These are phyloP conservation scores for Calvadosia cruxmelitensis DNA, from an alignment of 30 jellyfish, hydroid and myxozoan species.

Conservation along the genomic window DNA sequence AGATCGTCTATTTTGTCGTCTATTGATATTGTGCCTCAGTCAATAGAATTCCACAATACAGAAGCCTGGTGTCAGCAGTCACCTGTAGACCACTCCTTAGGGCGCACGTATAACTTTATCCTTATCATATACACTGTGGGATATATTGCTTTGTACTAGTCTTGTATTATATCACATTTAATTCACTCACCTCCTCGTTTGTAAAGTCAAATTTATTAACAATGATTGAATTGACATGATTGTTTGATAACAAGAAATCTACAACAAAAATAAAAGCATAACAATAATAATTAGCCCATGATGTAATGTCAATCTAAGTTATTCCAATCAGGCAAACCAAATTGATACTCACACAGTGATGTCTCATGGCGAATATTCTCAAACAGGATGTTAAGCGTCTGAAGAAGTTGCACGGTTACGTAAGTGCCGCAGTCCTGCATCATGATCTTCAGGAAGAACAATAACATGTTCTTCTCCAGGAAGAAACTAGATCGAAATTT, in stretches of 20 bases:
- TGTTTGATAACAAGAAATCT: conserved; percentile 85
- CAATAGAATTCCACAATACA: too few relatives aligned
- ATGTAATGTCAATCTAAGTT: too few relatives aligned
- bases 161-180: too few relatives aligned
- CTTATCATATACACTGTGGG: too few relatives aligned
- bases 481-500: too few relatives aligned
- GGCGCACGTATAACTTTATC: too few relatives aligned
- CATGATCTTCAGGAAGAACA: conserved; percentile 80
- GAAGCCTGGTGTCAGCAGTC: too few relatives aligned
- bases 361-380: conserved; percentile 82
- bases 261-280: conserved; percentile 2
- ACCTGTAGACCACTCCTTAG: too few relatives aligned
- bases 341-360: conserved; percentile 44
- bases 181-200: conserved; percentile 58
- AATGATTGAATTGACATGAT: conserved; percentile 87
- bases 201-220: conserved; percentile 79
- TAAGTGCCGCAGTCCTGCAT: conserved; percentile 87
- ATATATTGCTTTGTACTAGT: too few relatives aligned
- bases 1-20: too few relatives aligned
- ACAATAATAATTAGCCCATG: too few relatives aligned
- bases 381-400: conserved; percentile 73
- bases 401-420: conserved; percentile 75
- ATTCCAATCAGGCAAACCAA: neutral
- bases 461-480: conserved; percentile 91
- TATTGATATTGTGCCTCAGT: too few relatives aligned